A percentile compares a stretch with the other conserved stretches of the same genome.
Evolutionary conservation across 2,888 invertebrate genomes (phyloP).

Genomic region (Merodon equestris): DNA sequence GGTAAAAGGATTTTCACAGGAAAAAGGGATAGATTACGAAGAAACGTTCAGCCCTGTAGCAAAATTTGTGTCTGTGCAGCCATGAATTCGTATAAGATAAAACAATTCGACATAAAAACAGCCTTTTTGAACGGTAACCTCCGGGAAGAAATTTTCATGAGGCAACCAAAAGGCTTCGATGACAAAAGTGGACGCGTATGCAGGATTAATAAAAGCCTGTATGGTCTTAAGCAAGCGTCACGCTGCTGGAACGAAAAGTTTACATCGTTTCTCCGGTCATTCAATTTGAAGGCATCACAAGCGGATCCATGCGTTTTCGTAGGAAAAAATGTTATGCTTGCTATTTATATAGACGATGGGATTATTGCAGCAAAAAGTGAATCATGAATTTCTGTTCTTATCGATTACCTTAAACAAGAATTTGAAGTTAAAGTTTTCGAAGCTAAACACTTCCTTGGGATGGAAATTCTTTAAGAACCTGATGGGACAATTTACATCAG

Average conservation of each 20-base stretch:
- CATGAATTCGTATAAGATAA: conserved; percentile 19
- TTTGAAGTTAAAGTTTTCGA: background rate
- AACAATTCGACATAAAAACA: conserved; percentile 38
- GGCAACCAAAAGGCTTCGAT: conserved; percentile 54
- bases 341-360: conserved; percentile 3
- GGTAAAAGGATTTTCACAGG: conserved; percentile 30
- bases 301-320: conserved; percentile 13
- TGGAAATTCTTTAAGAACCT: background rate
- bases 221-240: conserved; percentile 68
- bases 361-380: background rate
- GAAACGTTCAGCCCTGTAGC: conserved; percentile 15
- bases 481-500: conserved; percentile 2
- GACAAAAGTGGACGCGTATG: conserved; percentile 67
- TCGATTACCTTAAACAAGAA: background rate
- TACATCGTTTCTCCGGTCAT: conserved; percentile 12
- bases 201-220: conserved; percentile 59
- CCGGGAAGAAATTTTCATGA: conserved; percentile 60
- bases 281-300: conserved; percentile 15
- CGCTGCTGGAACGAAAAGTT: conserved; percentile 31
- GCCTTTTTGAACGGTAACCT: conserved; percentile 56
- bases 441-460: background rate
- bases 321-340: conserved; percentile 12
- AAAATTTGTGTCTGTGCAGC: background rate
- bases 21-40: conserved; percentile 20
- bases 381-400: background rate